Base-by-base conservation (phyloP, 92 coral and sea anemone species). In the Bergia sp. region DNA sequence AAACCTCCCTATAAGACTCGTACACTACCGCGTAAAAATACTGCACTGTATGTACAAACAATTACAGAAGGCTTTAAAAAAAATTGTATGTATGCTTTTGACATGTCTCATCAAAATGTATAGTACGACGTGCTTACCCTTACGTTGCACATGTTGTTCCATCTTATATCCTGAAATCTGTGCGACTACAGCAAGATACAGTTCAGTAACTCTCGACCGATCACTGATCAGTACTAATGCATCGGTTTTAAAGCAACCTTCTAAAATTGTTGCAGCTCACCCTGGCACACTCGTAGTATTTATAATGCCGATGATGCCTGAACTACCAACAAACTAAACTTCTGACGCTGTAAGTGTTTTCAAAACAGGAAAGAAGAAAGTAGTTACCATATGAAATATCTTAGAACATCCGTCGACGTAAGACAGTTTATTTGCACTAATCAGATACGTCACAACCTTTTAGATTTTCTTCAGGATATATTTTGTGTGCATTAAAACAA, bases 331-430 rank as follows among this genome's bases (percentile, higher is more conserved):
- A 16, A 61, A 61, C 69, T 42, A 43, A 73, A 73, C 4, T 37
- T 73, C 77, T 73, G 77, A 73, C 77, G 77, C 77, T 21, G 40
- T 37, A 1, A 36, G 2, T 36, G 40, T 73, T 42, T 38, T 38
- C 77, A 73, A 73, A 23, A 73, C 77, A 73, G 77, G 77, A 73
- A 73, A 38, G 16, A 13, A 86, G 1, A 77, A 77, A 87, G 20
- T 44, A 40, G 20, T 57, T 39, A 53, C 29, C 74, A 50, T 23
- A 47, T 16, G 5, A 55, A 82, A 11, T 66, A 82, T 47, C 38
- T 61, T 40, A 53, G 15, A 61, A 61, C 69, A 61, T 61, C 69
- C 69, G 29, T 4, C 10, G 66, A 38, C 66, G 85, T 50, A 5
- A 13, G 5, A 49, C 16, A 5, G 13, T 16, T 12, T 37, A 80